phyloP scores from a whole-genome alignment of 37 sponge, comb jelly and placozoan species.

The Dysidea cf. avara region DNA sequence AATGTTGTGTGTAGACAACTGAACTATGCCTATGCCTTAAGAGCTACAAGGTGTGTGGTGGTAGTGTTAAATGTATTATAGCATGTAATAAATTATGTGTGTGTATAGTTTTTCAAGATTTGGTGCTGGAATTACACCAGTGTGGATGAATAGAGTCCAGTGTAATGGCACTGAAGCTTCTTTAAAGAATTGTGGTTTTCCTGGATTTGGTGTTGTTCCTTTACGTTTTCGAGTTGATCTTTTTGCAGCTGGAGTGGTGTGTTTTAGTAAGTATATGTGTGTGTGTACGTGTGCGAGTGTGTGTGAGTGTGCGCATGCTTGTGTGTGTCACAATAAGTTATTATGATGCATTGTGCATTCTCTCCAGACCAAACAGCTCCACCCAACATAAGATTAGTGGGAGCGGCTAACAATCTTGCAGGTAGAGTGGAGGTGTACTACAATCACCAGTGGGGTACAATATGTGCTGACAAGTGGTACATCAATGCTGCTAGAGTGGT shows the following conservation, averaged over 20 bases:
- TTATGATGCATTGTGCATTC: too few relatives aligned
- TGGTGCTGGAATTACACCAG: conserved; percentile 13
- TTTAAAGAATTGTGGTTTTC: conserved; percentile 4
- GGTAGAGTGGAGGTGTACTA: conserved; percentile 6
- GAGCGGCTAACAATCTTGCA: too few relatives aligned
- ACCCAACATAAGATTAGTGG: too few relatives aligned
- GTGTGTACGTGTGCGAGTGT: too few relatives aligned
- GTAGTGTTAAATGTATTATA: too few relatives aligned
- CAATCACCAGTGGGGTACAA: conserved; percentile 23
- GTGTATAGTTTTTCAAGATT: too few relatives aligned
- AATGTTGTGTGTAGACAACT: conserved; percentile 10
- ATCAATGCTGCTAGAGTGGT: conserved; percentile 2
- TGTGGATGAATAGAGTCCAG: conserved; percentile 25
- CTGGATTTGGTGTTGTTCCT: neutral
- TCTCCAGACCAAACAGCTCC: too few relatives aligned
- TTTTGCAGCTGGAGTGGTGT: conserved; percentile 6
- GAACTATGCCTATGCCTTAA: neutral
- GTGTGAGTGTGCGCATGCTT: too few relatives aligned
- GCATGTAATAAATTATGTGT: too few relatives aligned
- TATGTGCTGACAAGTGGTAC: conserved; percentile 14
- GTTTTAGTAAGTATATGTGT: neutral
- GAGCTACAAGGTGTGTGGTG: too few relatives aligned
- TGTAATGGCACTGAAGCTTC: conserved; percentile 12
- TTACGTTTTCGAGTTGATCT: too few relatives aligned
- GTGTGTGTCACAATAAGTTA: neutral